phyloP scores from a whole-genome alignment of 1,140 invertebrate genomes.

The Oncopodura yosiiana region DNA sequence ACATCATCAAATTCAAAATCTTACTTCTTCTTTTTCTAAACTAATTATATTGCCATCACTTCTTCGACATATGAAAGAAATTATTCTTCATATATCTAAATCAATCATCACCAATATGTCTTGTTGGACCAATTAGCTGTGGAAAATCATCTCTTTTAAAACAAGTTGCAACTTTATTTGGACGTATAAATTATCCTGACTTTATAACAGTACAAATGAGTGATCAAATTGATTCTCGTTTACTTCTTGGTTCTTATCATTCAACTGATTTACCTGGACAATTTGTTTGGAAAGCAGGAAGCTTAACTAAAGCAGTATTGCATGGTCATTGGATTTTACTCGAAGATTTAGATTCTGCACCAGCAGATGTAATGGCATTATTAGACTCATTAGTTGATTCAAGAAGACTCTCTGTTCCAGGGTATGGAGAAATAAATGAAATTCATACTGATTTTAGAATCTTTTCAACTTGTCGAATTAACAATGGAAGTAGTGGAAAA shows the following conservation, averaged over 20 bases:
- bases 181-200: constrained; percentile 38
- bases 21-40: neutral
- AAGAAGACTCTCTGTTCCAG: constrained; percentile 68
- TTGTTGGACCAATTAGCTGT: constrained; percentile 83
- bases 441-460: constrained; percentile 77
- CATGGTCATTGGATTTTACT: constrained; percentile 73
- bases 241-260: constrained; percentile 84
- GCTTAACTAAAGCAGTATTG: constrained; percentile 58
- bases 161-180: constrained; percentile 59
- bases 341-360: constrained; percentile 91
- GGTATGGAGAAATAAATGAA: constrained; percentile 68
- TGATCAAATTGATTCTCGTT: constrained; percentile 95
- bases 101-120: constrained; percentile 64
- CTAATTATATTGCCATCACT: constrained; percentile 2
- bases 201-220: constrained; percentile 80
- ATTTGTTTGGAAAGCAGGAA: constrained; percentile 91
- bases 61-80: constrained; percentile 27
- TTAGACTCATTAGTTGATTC: constrained; percentile 76
- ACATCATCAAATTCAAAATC: neutral
- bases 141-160: constrained; percentile 90
- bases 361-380: constrained; percentile 81
- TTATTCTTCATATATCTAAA: constrained; percentile 52
- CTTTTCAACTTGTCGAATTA: constrained; percentile 57
- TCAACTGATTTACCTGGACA: constrained; percentile 95
- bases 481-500: neutral